A percentile compares a stretch with the other conserved stretches of the same genome.
Conservation (phyloP, 2,888 invertebrate species). For the Sinodicranocentrus sp. region DNA sequence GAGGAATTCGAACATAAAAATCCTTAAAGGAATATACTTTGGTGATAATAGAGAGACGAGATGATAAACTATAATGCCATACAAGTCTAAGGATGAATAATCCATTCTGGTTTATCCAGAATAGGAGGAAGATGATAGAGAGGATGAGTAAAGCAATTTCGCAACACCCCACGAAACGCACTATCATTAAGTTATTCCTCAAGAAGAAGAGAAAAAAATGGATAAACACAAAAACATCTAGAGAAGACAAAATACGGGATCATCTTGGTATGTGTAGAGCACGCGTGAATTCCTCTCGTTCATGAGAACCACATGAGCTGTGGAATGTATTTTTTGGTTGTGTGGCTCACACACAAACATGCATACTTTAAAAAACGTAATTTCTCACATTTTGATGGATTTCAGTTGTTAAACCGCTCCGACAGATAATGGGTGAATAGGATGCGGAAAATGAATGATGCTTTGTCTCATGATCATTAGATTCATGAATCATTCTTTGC, state of each 20-base stretch:
- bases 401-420: constrained; percentile 8
- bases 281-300: constrained; percentile 5
- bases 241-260: background rate
- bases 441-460: constrained; percentile 31
- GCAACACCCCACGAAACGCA: constrained; percentile 4
- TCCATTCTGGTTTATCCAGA: constrained; percentile 14
- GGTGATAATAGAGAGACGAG: background rate
- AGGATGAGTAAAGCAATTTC: constrained; percentile 21
- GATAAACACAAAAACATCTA: background rate
- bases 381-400: constrained; percentile 48
- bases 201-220: background rate
- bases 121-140: background rate
- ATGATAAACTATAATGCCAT: background rate
- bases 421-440: constrained; percentile 25
- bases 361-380: constrained; percentile 13
- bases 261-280: background rate
- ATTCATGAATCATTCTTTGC: constrained; percentile 32
- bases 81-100: constrained; percentile 9
- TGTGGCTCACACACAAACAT: background rate
- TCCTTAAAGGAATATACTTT: background rate
- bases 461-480: constrained; percentile 49
- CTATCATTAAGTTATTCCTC: constrained; percentile 17
- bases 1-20: background rate
- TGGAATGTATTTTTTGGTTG: background rate
- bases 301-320: background rate